Conservation (phyloP, 2,797 vertebrate genomes). For the Gorsachius magnificus region DNA sequence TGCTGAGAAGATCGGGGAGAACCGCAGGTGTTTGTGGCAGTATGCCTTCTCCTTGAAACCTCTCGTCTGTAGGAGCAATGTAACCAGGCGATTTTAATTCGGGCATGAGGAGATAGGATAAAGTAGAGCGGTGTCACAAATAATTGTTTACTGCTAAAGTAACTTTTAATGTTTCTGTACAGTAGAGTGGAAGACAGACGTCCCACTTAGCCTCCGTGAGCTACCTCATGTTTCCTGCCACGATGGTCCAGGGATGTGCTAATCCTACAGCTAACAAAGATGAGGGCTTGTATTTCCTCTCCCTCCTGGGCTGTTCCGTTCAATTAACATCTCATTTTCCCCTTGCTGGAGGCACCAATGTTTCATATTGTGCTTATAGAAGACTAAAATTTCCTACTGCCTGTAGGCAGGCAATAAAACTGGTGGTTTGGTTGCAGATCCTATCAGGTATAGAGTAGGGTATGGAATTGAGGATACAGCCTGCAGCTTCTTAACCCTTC, state of each 20-base stretch:
- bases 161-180: background rate
- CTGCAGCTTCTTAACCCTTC: conserved; percentile 50
- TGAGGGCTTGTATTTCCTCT: background rate
- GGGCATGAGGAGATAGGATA: background rate
- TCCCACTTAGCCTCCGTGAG: background rate
- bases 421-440: conserved; percentile 54
- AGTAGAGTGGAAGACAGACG: background rate
- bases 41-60: background rate
- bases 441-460: conserved; percentile 28
- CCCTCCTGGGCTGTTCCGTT: conserved; percentile 22
- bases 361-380: conserved; percentile 38
- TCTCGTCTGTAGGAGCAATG: rapidly evolving
- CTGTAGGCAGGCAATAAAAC: conserved; percentile 58
- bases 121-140: background rate
- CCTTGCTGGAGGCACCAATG: conserved; percentile 3
- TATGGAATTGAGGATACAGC: background rate
- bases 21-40: background rate
- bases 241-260: background rate
- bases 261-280: background rate
- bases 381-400: conserved; percentile 38
- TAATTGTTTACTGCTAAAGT: background rate
- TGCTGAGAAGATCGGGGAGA: background rate
- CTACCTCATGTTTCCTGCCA: background rate
- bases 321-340: conserved; percentile 34
- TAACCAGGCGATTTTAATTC: background rate